Conservation (phyloP, 2,797 vertebrate genomes). For the Hyperoplus immaculatus region DNA sequence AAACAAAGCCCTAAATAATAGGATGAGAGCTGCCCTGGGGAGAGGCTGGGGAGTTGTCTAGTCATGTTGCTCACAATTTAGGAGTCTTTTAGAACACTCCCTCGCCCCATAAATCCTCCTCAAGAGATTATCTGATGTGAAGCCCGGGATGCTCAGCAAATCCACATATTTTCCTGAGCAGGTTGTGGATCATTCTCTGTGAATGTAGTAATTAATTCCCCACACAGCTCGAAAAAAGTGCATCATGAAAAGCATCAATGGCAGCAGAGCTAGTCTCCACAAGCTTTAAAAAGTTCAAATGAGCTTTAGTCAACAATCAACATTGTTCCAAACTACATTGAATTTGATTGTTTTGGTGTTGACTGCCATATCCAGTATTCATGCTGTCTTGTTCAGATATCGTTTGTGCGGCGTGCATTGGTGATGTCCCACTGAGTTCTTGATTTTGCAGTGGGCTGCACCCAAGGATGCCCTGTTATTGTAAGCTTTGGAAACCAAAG, state of each 20-base stretch:
- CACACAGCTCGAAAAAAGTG: conserved; percentile 73
- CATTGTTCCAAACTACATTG: conserved; percentile 72
- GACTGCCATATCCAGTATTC: conserved; percentile 69
- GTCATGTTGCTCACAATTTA: conserved; percentile 86
- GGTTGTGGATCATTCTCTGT: conserved; percentile 83
- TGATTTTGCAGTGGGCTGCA: conserved; percentile 68
- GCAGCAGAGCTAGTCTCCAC: conserved; percentile 66
- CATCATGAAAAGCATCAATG: conserved; percentile 73
- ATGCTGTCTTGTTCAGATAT: conserved; percentile 72
- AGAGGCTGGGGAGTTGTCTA: conserved; percentile 81
- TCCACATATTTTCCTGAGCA: conserved; percentile 86
- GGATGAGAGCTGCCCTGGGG: conserved; percentile 77
- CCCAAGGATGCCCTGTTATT: conserved; percentile 67
- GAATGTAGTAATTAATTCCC: conserved; percentile 78
- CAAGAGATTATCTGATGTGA: conserved; percentile 84
- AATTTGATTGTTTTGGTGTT: conserved; percentile 74
- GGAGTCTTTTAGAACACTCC: conserved; percentile 84
- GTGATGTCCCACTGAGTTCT: conserved; percentile 66
- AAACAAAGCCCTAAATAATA: conserved; percentile 86
- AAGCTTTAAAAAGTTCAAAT: conserved; percentile 66
- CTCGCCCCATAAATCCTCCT: conserved; percentile 84
- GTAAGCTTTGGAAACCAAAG: conserved; percentile 60
- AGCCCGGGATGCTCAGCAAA: conserved; percentile 82
- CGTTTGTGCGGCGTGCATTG: conserved; percentile 74
- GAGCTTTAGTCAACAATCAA: conserved; percentile 58